Conservation (phyloP, 2,113 vertebrate species). For the Nerophis lumbriciformis region DNA sequence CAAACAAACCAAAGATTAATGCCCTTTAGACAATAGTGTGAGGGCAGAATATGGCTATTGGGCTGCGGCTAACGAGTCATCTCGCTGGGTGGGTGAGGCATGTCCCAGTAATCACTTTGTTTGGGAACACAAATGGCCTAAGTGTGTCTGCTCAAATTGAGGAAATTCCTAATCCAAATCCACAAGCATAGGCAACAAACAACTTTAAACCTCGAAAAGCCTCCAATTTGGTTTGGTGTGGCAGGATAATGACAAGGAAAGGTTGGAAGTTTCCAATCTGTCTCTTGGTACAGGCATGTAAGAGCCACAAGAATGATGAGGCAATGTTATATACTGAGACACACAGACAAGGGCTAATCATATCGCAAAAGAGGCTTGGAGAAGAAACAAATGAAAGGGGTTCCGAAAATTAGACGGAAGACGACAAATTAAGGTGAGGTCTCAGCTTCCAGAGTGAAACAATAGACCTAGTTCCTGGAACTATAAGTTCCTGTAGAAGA, state of each 20-base stretch:
- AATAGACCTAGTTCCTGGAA: neutral
- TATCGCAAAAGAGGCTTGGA: slow-evolving; percentile 27
- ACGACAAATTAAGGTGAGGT: slow-evolving; percentile 25
- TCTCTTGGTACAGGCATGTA: slow-evolving; percentile 39
- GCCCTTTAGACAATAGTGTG: slow-evolving; percentile 44
- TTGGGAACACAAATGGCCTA: slow-evolving; percentile 64
- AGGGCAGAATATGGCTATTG: slow-evolving; percentile 37
- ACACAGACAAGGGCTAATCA: slow-evolving; percentile 20
- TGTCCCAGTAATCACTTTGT: slow-evolving; percentile 49
- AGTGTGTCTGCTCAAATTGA: slow-evolving; percentile 43
- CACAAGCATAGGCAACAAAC: slow-evolving; percentile 18
- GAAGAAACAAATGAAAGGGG: slow-evolving; percentile 23
- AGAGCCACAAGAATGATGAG: slow-evolving; percentile 51
- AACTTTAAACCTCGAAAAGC: slow-evolving; percentile 33
- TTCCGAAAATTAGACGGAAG: slow-evolving; percentile 35
- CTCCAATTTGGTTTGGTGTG: slow-evolving; percentile 36
- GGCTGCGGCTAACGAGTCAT: slow-evolving; percentile 34
- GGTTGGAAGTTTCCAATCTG: slow-evolving; percentile 21
- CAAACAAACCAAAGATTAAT: slow-evolving; percentile 62
- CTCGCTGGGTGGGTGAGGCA: slow-evolving; percentile 45
- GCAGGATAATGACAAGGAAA: slow-evolving; percentile 24
- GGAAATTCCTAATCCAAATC: slow-evolving; percentile 48
- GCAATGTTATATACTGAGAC: slow-evolving; percentile 54
- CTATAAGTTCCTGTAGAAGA: too few relatives aligned
- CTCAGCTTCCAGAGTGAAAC: slow-evolving; percentile 18